Evolutionary conservation across 64 coral and sea anemone species (phyloP), one percentile per base, ranked within the genome.

Genomic region (Trachythela sp.): DNA sequence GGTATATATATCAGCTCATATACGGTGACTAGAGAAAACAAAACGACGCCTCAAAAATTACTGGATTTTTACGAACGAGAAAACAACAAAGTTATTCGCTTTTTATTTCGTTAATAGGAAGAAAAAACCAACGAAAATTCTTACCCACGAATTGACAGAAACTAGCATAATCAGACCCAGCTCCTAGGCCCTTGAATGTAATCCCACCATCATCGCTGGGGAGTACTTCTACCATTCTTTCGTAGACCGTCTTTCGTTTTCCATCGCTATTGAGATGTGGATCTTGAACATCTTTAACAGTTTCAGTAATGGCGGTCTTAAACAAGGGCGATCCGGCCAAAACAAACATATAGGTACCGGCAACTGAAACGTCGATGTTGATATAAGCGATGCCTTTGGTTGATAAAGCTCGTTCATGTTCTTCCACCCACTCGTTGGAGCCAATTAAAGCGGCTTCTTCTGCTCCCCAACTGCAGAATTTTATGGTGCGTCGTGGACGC

Each of bases 381-480:
- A 99, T 24, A 58, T 99, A 99, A 9, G 93, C 93, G 13, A 99
- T 88, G 42, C 60, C 96, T 87, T 94, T 85, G 37, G 92, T 91
- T 58, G 88, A 92, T n/a, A 99, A 84, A 11, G 92, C 40, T 29
- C 83, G 26, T 59, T 83, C 18, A 32, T 76, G 48, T 87, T 95
- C 93, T 89, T 99, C 96, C 4, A 99, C 96, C 96, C 96, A 99
- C 50, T 99, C 96, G 49, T 93, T 99, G 36, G 96, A 95, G 29
- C 96, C 96, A 22, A 99, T 26, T 18, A 99, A 77, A 17, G 91
- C 96, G 87, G 83, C 92, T 31, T 99, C 96, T 60, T 99, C 96
- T n/a, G 93, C 96, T 41, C 96, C 96, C 96, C 96, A 99, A 40
- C 96, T 99, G 39, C 93, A 94, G 29, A 99, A 80, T 83, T 89